Conservation (phyloP, 2,888 invertebrate genomes). For the Mantis religiosa region DNA sequence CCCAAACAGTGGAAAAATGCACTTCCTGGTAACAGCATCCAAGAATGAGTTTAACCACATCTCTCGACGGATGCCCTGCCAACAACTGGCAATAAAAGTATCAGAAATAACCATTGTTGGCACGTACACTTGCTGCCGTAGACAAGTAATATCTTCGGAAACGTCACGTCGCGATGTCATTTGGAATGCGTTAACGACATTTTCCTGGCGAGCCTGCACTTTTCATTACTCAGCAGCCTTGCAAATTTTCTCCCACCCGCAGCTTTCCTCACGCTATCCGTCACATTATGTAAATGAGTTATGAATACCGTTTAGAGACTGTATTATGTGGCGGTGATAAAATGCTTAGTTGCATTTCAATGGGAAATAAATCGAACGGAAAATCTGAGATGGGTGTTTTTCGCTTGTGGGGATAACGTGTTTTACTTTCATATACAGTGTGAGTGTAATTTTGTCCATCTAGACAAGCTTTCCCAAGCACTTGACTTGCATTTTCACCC, state of each 20-base stretch:
- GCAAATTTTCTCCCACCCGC: not conserved
- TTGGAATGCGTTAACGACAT: not conserved
- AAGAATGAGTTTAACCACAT: not conserved
- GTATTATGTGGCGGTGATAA: not conserved
- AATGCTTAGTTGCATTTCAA: not conserved
- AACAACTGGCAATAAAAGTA: not conserved
- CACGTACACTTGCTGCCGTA: not conserved
- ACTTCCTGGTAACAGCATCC: not conserved
- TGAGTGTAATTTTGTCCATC: no score
- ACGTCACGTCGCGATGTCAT: not conserved
- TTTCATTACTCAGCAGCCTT: not conserved
- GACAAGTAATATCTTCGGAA: not conserved
- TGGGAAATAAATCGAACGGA: not conserved
- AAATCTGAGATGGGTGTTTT: not conserved
- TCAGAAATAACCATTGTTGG: not conserved
- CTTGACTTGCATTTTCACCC: no score
- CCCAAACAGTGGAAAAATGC: not conserved
- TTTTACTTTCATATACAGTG: no score
- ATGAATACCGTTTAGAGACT: not conserved
- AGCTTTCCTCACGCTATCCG: not conserved
- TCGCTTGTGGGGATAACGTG: not conserved
- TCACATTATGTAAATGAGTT: not conserved
- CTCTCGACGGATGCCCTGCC: not conserved
- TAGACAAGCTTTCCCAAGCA: no score
- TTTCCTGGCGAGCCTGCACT: not conserved